phyloP scores from a whole-genome alignment of 2,113 vertebrate species.

The Oriolus oriolus region DNA sequence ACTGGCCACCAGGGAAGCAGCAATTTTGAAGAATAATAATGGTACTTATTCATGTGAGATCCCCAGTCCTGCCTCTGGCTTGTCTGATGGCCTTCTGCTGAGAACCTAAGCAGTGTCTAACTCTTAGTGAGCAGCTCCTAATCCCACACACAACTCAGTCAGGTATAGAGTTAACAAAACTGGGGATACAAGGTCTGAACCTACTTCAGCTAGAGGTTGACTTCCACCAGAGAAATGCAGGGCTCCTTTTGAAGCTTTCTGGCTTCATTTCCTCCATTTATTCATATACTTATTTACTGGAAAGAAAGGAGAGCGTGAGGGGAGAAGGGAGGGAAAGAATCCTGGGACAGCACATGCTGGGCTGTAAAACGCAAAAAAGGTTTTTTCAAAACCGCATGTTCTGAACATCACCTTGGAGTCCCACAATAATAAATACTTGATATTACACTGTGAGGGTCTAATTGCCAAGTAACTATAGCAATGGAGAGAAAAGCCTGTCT shows the following conservation, averaged over 20 bases:
- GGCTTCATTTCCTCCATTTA: conserved; percentile 2
- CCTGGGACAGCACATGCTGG: background rate
- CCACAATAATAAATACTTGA: conserved; percentile 33
- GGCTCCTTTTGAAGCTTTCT: conserved; percentile 18
- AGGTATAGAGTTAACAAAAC: background rate
- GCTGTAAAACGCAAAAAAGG: background rate
- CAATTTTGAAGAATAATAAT: background rate
- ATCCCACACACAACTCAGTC: background rate
- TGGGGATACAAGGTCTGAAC: background rate
- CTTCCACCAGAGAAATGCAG: background rate
- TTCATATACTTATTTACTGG: conserved; percentile 18
- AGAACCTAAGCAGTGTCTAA: background rate
- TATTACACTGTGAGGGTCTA: background rate
- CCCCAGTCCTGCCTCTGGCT: background rate
- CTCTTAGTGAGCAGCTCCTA: background rate
- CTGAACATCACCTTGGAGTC: conserved; percentile 45
- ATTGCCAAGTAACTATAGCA: conserved; percentile 39
- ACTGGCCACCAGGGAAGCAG: background rate
- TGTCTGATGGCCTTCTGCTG: background rate
- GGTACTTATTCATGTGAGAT: background rate
- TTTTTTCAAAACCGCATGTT: background rate
- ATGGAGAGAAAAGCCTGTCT: conserved; percentile 20
- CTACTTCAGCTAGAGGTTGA: background rate
- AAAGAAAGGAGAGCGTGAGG: background rate
- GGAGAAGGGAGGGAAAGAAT: background rate